These are phyloP conservation scores for Excalfactoria chinensis DNA, from an alignment of 2,113 vertebrate species.

Conservation along the genomic window DNA sequence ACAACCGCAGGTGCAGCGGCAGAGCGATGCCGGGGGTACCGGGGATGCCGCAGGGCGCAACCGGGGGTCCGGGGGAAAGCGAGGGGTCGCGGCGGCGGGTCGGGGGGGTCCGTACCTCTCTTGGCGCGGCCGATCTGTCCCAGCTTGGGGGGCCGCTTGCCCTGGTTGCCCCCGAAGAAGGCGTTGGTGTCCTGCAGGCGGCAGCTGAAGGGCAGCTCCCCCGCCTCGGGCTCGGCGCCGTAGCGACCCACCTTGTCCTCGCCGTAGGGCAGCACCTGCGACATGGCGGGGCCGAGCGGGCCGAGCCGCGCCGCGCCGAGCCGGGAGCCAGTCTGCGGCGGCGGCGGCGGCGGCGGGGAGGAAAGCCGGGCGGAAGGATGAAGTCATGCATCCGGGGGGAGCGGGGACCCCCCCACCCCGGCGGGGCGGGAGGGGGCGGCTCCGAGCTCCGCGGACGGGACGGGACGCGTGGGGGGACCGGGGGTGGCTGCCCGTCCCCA, in stretches of 20 bases:
- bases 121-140: conserved; percentile 97
- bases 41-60: background rate
- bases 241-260: conserved; percentile 98
- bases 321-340: conserved; percentile 74
- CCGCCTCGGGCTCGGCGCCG: conserved; percentile 91
- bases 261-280: conserved; percentile 95
- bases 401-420: conserved; percentile 69
- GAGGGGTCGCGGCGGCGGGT: background rate
- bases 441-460: conserved; percentile 72
- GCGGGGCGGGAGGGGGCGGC: conserved; percentile 79
- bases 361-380: conserved; percentile 93
- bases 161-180: conserved; percentile 93
- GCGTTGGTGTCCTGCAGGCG: conserved; percentile 97
- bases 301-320: conserved; percentile 32
- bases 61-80: background rate
- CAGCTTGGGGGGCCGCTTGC: conserved; percentile 96
- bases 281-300: conserved; percentile 79
- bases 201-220: conserved; percentile 97
- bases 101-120: conserved; percentile 83
- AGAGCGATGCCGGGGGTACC: background rate
- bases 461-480: background rate
- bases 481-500: background rate
- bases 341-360: conserved; percentile 91
- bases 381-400: conserved; percentile 95
- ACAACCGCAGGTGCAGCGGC: background rate